Base-by-base conservation (phyloP, 2,888 invertebrate species). In the Drosophila limbata region DNA sequence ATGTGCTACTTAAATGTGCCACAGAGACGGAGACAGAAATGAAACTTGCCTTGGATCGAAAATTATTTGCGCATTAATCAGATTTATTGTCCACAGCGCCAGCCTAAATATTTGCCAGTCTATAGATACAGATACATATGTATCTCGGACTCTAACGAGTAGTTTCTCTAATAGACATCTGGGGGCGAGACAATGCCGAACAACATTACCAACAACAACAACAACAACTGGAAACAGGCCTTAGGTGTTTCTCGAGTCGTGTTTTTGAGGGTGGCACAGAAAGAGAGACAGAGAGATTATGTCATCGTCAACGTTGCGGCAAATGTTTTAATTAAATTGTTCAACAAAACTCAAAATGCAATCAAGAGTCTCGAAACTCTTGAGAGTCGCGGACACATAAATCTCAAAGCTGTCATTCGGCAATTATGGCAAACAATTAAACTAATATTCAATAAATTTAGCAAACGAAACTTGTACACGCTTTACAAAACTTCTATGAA, bases 41-140 rank as follows among this genome's bases (percentile, higher is more conserved):
- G 37, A 28, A 47, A 59, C 57, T 75, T 73, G 79, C 78, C 70
- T 72, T 73, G 73, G 76, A 76, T 75, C 76, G 67, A 78, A 73
- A 82, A 82, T 82, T 80, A 82, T 82, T 82, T 82, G 77, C 66
- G 71, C 82, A 82, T 82, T 82, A 74, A 82, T 79, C 73, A 79
- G 82, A 82, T 82, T 82, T 82, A 82, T 82, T 82, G 78, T 74
- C 69, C 66, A 59, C 67, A 70, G 60, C 67, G 57, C 48, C 63
- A 67, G 72, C 70, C 70, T 70, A 63, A 71, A 73, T 72, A 62
- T 76, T 73, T 62, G 45, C 55, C 9, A 40, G 44, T 44, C 31
- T 19, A 40, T 21, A 48, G 11, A 53, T 13, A 19, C 11, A 63
- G 45, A 21, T 28, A 33, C 13, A 56, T 19, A 39, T 66, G 45